Base-by-base conservation (phyloP, 2,888 invertebrate species). In the Dicyrtomina minuta region DNA sequence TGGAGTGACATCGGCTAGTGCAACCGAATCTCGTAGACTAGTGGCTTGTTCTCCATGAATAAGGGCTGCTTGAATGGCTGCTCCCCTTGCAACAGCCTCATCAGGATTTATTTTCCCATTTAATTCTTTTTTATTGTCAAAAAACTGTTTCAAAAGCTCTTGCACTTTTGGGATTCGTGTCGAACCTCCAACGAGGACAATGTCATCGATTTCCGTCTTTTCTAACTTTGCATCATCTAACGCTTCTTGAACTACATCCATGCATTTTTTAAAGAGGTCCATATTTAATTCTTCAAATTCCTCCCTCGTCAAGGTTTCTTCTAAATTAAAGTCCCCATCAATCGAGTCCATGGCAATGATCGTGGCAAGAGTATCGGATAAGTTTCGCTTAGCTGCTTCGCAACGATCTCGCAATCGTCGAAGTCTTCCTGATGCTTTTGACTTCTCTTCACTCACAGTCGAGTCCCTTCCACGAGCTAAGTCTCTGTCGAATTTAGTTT, bases 31-130 rank as follows among this genome's bases (percentile, higher is more conserved):
- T 17, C 27, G 12, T 3, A 8, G 33, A 5, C 4, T 3, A 3
- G 8, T 3, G 33, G 51, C 17, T 24, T 68, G 60, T 49, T 65
- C 20, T 2, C 74, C 74, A 33, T 71, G 55, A 55, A 91, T 81
- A 75, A 90, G 88, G 2, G 89, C 89, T 0, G 89, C 89, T 80
- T 90, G 89, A 0, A 89, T 86, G 0, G 90, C 89, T 0, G 90
- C 90, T 20, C 90, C 90, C 79, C 89, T 90, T 0, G 91, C 91
- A 1, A 91, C 90, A 0, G 90, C 91, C 82, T 93, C 93, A 79
- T 91, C 89, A 2, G 86, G 90, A 79, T 91, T 90, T 79, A 91
- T 90, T 53, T 89, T 89, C 51, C 89, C 83, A 80, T 90, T 90
- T 17, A 91, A 82, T 53, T 86, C 84, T 82, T 90, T 90, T 79